Base-by-base conservation (phyloP, 2,797 vertebrate genomes). In the Synaphobranchus kaupii region DNA sequence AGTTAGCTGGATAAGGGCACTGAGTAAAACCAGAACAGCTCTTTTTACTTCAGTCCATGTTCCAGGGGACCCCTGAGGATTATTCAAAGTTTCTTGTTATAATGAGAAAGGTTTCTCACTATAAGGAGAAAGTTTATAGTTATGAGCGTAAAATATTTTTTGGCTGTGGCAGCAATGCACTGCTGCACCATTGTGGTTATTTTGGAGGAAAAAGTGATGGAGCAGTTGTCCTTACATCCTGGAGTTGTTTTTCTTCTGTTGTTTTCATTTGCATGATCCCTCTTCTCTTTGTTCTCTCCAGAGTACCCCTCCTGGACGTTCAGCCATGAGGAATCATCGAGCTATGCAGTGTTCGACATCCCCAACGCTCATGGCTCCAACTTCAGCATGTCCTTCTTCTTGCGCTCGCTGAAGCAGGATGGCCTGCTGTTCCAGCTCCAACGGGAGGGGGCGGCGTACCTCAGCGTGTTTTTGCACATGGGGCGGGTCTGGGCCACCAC, bases 261-360 rank as follows among this genome's bases (percentile, higher is more conserved):
- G 34, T 12, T 47, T 17, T 78, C 1, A 10, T 25, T 50, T 81
- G 78, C 5, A 1, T 25, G 2, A 15, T 81, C 8, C 47, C 82
- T 3, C 4, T 83, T 83, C 28, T 56, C 87, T 0, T 86, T 22
- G 50, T 47, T 90, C 87, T 50, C 89, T 86, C 84, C 94, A 99
- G 98, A 98, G 90, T 94, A 91, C 83, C 95, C 95, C 4, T 94
- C 97, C 3, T 97, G 95, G 93, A 99, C 98, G 0, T 99, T 98
- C 88, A 95, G 97, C 91, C 93, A 96, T 0, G 97, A 97, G 89
- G 95, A 96, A 71, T 90, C 94, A 1, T 47, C 78, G 84, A 98
- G 97, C 90, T 96, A 95, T 90, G 96, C 95, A 88, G 94, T 92
- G 83, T 98, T 97, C 66, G 89, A 90, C 17, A 86, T 99, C 9